Evolutionary conservation across 2,888 invertebrate genomes (phyloP), one percentile per base, ranked within the genome.

Genomic region (Sinelater perroti): DNA sequence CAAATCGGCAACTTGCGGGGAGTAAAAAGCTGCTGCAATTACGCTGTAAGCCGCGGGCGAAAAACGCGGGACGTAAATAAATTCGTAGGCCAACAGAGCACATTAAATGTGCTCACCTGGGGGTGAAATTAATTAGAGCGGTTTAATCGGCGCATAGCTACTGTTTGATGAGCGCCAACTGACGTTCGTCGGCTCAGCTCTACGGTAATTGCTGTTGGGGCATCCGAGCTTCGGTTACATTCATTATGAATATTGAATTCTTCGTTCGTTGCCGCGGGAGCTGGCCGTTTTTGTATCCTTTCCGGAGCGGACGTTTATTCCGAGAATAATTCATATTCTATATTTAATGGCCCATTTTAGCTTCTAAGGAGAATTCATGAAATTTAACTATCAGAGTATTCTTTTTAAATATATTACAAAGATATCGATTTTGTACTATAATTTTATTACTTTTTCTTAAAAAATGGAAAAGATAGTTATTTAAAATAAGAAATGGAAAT

Each of bases 161-260:
- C 52, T 52, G 56, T 57, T 57, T 52, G 56, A 57, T 57, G 56
- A 57, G 35, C 31, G 33, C 51, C 56, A 57, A 52, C 56, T 57
- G 56, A 57, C 56, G 51, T 57, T 38, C 51, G 56, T 51, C 50
- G 44, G 49, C 50, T 49, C 50, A n/a, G 14, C 56, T 50, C 50
- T 30, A 44, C 50, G 24, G 42, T 56, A 56, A 56, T 56, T 56
- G 51, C 44, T 50, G 56, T 45, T 45, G 28, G 50, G 44, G 33
- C 50, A 49, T 44, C 50, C 35, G 36, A 44, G 36, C 45, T 56
- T 45, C 28, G 20, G 45, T 47, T 30, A 33, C 38, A 47, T 47
- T 35, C 55, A 40, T 47, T 55, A 36, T 18, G 16, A n/a, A 45
- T 53, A 53, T 45, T 53, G 53, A 44, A 38, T 54, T 46, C 51